A percentile compares a stretch with the other conserved stretches of the same genome.
These are phyloP conservation scores for Acrocera orbiculus DNA, from an alignment of 2,888 invertebrate species.

Conservation along the genomic window DNA sequence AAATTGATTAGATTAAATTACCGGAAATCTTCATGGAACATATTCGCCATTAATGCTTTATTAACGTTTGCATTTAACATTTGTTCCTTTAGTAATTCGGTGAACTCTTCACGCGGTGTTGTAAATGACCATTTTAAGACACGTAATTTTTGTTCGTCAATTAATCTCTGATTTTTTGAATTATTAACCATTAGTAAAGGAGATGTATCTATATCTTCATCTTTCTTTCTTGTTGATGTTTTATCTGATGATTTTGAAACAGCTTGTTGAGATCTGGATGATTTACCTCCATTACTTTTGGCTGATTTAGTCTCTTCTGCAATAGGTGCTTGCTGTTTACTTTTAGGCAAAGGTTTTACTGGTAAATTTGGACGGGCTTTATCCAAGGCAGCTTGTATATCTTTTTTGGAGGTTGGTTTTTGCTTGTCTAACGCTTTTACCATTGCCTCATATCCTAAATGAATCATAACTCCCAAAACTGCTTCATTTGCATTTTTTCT, in stretches of 20 bases:
- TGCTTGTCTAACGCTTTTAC: conserved; percentile 29
- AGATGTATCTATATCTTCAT: conserved; percentile 66
- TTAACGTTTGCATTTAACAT: conserved; percentile 80
- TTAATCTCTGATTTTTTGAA: conserved; percentile 77
- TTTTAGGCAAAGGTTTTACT: conserved; percentile 53
- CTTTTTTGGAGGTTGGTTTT: conserved; percentile 56
- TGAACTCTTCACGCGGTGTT: conserved; percentile 82
- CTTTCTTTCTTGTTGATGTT: conserved; percentile 48
- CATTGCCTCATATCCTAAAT: conserved; percentile 51
- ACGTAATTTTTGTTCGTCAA: conserved; percentile 88
- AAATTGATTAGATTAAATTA: conserved; percentile 18
- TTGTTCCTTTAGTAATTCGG: conserved; percentile 76
- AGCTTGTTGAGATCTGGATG: conserved; percentile 5
- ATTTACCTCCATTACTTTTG: conserved; percentile 24
- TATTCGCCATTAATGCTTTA: conserved; percentile 66
- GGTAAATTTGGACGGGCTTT: conserved; percentile 74
- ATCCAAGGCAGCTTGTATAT: conserved; percentile 62
- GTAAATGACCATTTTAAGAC: conserved; percentile 92
- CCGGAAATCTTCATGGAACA: conserved; percentile 90
- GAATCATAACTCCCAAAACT: conserved; percentile 82
- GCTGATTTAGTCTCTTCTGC: conserved; percentile 33
- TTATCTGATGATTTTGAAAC: conserved; percentile 14
- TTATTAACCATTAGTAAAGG: conserved; percentile 67
- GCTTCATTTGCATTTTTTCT: conserved; percentile 80
- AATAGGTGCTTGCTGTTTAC: conserved; percentile 37